Conservation (phyloP, 2,797 vertebrate genomes). For the Acanthopagrus latus region DNA sequence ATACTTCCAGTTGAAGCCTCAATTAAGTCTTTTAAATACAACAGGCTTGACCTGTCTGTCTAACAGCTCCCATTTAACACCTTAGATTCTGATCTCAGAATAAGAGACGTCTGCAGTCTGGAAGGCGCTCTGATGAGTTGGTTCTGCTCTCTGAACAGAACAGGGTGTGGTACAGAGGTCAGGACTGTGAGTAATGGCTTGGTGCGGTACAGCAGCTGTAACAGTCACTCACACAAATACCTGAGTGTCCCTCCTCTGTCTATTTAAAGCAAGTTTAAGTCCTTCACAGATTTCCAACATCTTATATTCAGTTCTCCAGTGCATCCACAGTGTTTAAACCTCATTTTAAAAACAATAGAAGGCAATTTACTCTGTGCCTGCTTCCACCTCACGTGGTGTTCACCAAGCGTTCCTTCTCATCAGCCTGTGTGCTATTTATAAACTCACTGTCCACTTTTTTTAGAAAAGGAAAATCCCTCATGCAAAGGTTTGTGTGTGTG, state of each 20-base stretch:
- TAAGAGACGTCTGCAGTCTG: not conserved
- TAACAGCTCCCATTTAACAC: not conserved
- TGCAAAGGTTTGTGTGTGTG: not conserved
- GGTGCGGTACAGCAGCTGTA: constrained; percentile 26
- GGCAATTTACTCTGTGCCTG: not conserved
- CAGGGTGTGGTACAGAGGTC: constrained; percentile 36
- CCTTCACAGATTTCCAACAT: not conserved
- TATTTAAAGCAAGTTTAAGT: constrained; percentile 1
- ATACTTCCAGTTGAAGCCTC: not conserved
- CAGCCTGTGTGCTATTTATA: constrained; percentile 49
- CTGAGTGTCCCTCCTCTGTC: not conserved
- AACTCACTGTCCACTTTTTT: constrained; percentile 31
- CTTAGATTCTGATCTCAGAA: not conserved
- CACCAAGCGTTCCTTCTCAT: constrained; percentile 7
- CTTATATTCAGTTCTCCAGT: not conserved
- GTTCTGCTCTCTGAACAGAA: constrained; percentile 4
- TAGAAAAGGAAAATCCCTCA: constrained; percentile 40
- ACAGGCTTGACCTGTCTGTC: not conserved
- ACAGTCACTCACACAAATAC: constrained; percentile 5
- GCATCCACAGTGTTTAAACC: not conserved
- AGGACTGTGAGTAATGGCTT: constrained; percentile 38
- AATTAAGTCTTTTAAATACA: constrained; percentile 3
- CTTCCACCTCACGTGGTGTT: constrained; percentile 1
- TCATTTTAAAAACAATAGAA: constrained; percentile 5
- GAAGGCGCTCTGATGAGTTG: constrained; percentile 19